These are phyloP conservation scores for Chrysolina americana DNA, from an alignment of 2,888 invertebrate genomes.

Conservation along the genomic window DNA sequence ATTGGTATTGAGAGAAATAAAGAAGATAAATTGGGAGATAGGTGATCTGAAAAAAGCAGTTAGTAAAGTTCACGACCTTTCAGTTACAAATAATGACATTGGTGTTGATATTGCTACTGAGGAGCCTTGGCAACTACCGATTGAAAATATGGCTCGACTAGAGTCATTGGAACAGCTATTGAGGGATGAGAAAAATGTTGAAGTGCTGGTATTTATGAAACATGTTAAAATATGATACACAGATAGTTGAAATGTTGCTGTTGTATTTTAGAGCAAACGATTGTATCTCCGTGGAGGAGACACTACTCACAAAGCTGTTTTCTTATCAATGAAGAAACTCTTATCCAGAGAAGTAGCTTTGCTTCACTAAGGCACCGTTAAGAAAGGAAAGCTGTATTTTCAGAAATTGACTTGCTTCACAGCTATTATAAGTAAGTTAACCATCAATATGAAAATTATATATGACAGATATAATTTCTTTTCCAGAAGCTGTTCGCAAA, in stretches of 20 bases:
- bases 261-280: constrained; percentile 16
- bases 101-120: constrained; percentile 19
- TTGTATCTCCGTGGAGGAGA: constrained; percentile 22
- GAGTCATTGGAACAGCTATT: constrained; percentile 23
- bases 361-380: constrained; percentile 22
- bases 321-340: constrained; percentile 28
- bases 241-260: constrained; percentile 10
- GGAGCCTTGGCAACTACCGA: constrained; percentile 25
- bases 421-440: constrained; percentile 17
- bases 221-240: constrained; percentile 17
- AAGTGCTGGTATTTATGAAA: constrained; percentile 21
- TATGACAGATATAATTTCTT: constrained; percentile 19
- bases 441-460: constrained; percentile 6
- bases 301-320: constrained; percentile 20
- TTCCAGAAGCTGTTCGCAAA: constrained; percentile 19
- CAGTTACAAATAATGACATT: constrained; percentile 21
- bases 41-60: constrained; percentile 22
- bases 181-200: constrained; percentile 20
- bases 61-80: constrained; percentile 16
- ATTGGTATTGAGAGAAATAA: constrained; percentile 28
- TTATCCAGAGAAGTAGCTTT: constrained; percentile 25
- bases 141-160: constrained; percentile 26
- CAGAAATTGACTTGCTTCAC: constrained; percentile 20
- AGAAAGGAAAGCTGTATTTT: constrained; percentile 21
- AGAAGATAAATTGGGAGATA: constrained; percentile 26